A percentile compares a stretch with the other conserved stretches of the same genome.
Evolutionary conservation across 2,797 vertebrate species (phyloP).

Genomic region (Argentina silus): DNA sequence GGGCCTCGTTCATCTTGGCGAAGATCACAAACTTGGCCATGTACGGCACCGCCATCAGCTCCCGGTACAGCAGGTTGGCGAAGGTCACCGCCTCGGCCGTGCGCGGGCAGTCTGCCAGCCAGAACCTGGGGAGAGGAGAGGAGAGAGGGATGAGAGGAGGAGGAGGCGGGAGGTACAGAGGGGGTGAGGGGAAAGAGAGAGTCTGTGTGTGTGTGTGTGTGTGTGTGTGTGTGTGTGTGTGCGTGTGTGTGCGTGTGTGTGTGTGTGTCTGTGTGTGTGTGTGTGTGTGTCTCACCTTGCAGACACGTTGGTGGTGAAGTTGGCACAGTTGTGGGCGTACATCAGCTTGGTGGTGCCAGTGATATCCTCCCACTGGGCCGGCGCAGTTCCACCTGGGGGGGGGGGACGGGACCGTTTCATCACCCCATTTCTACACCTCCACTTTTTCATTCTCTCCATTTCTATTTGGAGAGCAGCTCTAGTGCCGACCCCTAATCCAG

Average conservation of each 20-base stretch:
- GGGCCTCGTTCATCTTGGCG: constrained; percentile 94
- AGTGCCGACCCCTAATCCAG: no score
- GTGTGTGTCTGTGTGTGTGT: neutral
- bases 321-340: constrained; percentile 93
- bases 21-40: constrained; percentile 99
- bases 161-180: neutral
- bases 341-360: constrained; percentile 97
- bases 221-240: neutral
- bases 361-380: constrained; percentile 99
- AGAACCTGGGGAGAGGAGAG: constrained; percentile 82
- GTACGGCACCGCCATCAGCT: constrained; percentile 92
- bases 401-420: no score
- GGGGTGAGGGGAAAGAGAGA: neutral
- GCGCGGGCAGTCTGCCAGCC: constrained; percentile 96
- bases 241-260: neutral
- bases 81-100: constrained; percentile 95
- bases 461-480: no score
- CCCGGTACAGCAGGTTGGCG: constrained; percentile 91
- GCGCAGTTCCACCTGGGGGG: constrained; percentile 92
- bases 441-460: no score
- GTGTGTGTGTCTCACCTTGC: neutral
- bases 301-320: constrained; percentile 94
- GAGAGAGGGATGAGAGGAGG: neutral
- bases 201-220: constrained; percentile 7
- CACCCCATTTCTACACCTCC: no score